Percentiles rank a stretch among this genome's conserved stretches.
phyloP scores from a whole-genome alignment of 2,888 invertebrate genomes.

The Apamea anceps region DNA sequence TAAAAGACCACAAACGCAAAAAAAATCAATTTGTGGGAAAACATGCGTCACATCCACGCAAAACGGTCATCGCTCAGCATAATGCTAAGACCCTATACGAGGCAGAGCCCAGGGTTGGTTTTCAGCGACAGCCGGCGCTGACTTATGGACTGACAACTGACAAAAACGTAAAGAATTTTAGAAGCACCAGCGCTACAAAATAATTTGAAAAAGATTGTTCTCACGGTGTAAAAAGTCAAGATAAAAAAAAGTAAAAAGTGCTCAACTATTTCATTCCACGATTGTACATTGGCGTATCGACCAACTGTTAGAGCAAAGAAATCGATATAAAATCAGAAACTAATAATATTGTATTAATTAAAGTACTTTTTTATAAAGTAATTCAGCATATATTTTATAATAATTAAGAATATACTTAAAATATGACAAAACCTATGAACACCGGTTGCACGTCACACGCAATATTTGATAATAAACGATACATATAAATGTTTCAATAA shows the following conservation, averaged over 20 bases:
- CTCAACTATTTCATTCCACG: not conserved
- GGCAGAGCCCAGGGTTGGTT: too few species aligned
- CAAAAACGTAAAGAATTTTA: not conserved
- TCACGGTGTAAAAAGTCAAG: too few species aligned
- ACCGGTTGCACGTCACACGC: constrained; percentile 30
- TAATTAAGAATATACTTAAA: not conserved
- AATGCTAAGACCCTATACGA: too few species aligned
- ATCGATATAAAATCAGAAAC: not conserved
- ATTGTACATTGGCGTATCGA: not conserved
- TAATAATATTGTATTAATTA: not conserved
- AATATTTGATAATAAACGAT: constrained; percentile 65
- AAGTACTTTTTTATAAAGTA: constrained; percentile 3
- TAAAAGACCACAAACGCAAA: too few species aligned
- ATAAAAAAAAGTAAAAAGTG: too few species aligned
- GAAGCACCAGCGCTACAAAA: not conserved
- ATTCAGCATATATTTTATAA: not conserved
- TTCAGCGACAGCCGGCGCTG: too few species aligned
- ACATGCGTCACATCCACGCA: too few species aligned
- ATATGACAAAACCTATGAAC: constrained; percentile 35
- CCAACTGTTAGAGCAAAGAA: not conserved
- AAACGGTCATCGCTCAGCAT: too few species aligned
- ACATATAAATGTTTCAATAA: constrained; percentile 61
- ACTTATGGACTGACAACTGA: not conserved
- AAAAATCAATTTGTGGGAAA: too few species aligned
- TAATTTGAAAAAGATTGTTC: not conserved